These are phyloP conservation scores for Trichonephila clavata DNA, from an alignment of 1,140 invertebrate genomes.

Conservation along the genomic window DNA sequence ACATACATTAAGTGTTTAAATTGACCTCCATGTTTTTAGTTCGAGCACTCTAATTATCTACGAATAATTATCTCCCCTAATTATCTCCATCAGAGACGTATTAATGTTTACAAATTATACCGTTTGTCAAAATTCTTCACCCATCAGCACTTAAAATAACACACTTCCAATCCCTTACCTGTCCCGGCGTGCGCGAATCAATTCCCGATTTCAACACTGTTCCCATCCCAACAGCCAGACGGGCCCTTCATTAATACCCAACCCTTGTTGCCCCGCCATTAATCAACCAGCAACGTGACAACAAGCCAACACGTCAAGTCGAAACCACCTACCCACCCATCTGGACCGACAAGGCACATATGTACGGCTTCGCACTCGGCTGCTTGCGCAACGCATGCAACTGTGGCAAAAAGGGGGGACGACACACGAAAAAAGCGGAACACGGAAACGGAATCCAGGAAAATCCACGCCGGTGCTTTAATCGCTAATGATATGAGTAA, in stretches of 20 bases:
- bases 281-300: slow-evolving; percentile 63
- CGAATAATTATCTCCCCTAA: too few relatives aligned
- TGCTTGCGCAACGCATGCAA: neutral
- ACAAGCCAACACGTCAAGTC: slow-evolving; percentile 44
- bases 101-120: too few relatives aligned
- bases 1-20: too few relatives aligned
- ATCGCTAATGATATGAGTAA: slow-evolving; percentile 72
- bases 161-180: slow-evolving; percentile 7
- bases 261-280: slow-evolving; percentile 58
- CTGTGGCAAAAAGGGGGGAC: neutral
- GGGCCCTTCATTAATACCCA: slow-evolving; percentile 54
- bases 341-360: neutral
- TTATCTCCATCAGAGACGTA: too few relatives aligned
- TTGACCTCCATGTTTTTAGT: too few relatives aligned
- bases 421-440: neutral
- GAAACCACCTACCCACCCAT: slow-evolving; percentile 41
- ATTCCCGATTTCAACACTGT: slow-evolving; percentile 35
- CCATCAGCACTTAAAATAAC: neutral
- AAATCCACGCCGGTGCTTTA: neutral
- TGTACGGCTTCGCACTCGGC: slow-evolving; percentile 6
- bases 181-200: slow-evolving; percentile 8
- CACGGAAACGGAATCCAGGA: slow-evolving; percentile 4
- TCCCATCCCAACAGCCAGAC: slow-evolving; percentile 30
- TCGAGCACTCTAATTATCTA: too few relatives aligned
- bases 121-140: slow-evolving; percentile 2